Percentiles rank a stretch among this genome's conserved stretches.
These are phyloP conservation scores for Micromussa lordhowensis DNA, from an alignment of 92 coral and sea anemone genomes.

Conservation along the genomic window DNA sequence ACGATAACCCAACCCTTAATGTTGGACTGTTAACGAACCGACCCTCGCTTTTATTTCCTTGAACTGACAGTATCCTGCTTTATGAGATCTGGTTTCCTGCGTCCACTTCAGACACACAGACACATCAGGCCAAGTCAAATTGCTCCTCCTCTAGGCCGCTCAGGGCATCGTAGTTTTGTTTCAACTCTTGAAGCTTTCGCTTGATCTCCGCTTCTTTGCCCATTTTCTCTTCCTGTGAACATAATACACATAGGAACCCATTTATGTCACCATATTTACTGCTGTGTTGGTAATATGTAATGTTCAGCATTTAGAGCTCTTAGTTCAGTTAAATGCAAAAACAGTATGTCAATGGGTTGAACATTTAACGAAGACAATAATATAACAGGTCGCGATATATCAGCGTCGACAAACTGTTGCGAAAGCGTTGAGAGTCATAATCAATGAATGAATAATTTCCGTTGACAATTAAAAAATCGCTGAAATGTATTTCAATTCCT, in stretches of 20 bases:
- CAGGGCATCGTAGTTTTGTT: neutral
- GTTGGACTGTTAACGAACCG: no score
- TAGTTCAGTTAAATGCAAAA: neutral
- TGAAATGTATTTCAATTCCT: no score
- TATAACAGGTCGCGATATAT: no score
- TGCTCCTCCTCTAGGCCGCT: neutral
- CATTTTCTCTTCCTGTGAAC: neutral
- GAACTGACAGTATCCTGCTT: no score
- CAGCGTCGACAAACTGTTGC: no score
- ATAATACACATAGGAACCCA: neutral
- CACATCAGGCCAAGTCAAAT: neutral
- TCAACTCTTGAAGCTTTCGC: conserved; percentile 1
- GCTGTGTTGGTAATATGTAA: neutral
- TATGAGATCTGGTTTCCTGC: neutral
- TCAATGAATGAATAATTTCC: no score
- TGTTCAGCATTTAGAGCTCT: neutral
- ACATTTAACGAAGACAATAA: no score
- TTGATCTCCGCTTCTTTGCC: neutral
- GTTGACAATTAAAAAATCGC: no score
- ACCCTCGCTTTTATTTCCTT: no score
- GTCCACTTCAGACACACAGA: neutral
- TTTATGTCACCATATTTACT: no score
- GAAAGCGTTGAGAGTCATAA: no score
- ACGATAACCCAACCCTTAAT: no score
- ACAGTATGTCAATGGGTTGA: neutral